Conservation (phyloP, 1,140 invertebrate species). For the Anastatus disparis region DNA sequence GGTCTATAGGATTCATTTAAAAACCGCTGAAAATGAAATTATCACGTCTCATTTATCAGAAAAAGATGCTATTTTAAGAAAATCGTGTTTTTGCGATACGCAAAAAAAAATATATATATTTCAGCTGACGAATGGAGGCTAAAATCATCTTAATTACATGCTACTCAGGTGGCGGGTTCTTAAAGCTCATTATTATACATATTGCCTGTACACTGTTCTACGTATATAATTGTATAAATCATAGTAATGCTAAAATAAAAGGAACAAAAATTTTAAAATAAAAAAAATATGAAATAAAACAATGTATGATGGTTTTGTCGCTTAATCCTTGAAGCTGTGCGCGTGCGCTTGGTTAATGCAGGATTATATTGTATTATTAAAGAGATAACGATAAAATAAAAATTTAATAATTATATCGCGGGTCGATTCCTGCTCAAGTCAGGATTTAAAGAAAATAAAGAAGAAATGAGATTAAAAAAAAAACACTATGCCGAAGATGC, state of each 20-base stretch:
- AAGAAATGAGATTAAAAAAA: slow-evolving; percentile 2
- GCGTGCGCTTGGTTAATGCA: not conserved
- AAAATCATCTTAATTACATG: not conserved
- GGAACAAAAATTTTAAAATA: not conserved
- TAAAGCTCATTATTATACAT: not conserved
- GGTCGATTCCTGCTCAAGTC: slow-evolving; percentile 15
- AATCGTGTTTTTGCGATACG: not conserved
- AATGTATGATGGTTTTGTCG: not conserved
- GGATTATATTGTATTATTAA: not conserved
- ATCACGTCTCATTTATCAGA: slow-evolving; percentile 1
- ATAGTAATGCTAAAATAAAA: not conserved
- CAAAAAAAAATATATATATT: not conserved
- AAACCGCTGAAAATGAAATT: not conserved
- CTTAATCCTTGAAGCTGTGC: slow-evolving; percentile 12
- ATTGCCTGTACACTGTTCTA: slow-evolving; percentile 12
- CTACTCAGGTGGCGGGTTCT: slow-evolving; percentile 7
- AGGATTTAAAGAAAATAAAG: not conserved
- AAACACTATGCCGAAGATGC: slow-evolving; percentile 12
- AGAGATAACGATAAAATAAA: not conserved
- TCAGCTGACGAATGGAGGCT: not conserved
- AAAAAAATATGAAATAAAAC: not conserved
- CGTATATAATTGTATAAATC: slow-evolving; percentile 1
- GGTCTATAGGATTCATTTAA: slow-evolving; percentile 9
- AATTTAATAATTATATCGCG: slow-evolving; percentile 27
- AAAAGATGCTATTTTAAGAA: not conserved